Evolutionary conservation across 2,888 invertebrate genomes (phyloP).

Genomic region (Volucella zonaria): DNA sequence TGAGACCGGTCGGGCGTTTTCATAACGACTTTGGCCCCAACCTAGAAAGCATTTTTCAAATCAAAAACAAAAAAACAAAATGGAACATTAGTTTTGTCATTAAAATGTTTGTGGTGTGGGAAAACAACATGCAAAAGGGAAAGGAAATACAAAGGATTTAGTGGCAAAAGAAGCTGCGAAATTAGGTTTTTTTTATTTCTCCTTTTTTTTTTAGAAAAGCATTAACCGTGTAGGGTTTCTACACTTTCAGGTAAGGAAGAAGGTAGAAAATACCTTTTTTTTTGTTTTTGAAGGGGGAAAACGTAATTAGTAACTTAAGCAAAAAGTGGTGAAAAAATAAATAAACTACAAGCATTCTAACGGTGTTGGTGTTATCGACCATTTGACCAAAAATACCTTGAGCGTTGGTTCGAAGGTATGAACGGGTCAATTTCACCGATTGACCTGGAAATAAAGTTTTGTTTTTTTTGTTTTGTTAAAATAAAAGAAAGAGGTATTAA

Average conservation of each 20-base stretch:
- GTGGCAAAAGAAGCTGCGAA: conserved; percentile 40
- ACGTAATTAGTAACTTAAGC: conserved; percentile 20
- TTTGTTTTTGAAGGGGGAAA: not conserved
- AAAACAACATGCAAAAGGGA: conserved; percentile 37
- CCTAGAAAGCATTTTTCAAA: conserved; percentile 76
- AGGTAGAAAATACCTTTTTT: too few species aligned
- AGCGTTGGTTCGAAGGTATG: conserved; percentile 81
- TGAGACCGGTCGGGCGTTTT: conserved; percentile 81
- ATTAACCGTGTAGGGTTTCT: too few species aligned
- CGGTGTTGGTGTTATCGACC: conserved; percentile 35
- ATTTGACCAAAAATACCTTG: conserved; percentile 78
- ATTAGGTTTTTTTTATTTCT: not conserved
- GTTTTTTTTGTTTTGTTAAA: conserved; percentile 24
- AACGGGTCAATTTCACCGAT: conserved; percentile 79
- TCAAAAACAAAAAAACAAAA: not conserved
- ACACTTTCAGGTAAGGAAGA: too few species aligned
- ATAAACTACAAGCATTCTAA: conserved; percentile 40
- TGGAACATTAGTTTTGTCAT: not conserved
- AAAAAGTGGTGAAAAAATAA: conserved; percentile 1
- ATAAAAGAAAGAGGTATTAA: conserved; percentile 20
- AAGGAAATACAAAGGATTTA: conserved; percentile 22
- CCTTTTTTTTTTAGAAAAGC: too few species aligned
- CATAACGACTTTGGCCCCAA: conserved; percentile 82
- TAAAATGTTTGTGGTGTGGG: not conserved
- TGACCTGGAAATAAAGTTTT: conserved; percentile 74